These are phyloP conservation scores for Chionomys nivalis DNA, from an alignment of 2,113 vertebrate genomes.

Conservation along the genomic window DNA sequence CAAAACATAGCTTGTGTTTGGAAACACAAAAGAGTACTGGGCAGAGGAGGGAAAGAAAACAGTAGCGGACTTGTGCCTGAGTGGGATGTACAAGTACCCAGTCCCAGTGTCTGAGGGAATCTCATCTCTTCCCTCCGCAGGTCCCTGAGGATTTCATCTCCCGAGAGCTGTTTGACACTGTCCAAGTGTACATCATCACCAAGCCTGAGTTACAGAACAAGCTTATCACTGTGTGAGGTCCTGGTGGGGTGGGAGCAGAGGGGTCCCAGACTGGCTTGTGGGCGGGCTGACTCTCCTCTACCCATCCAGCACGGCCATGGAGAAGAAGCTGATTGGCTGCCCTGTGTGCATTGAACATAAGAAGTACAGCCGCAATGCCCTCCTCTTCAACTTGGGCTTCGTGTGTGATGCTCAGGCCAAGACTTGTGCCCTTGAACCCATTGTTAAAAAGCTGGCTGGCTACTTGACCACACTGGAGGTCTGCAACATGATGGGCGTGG, in stretches of 20 bases:
- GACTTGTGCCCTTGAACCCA: conserved; percentile 96
- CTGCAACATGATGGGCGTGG: conserved; percentile 53
- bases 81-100: background rate
- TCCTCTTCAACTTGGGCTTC: conserved; percentile 97
- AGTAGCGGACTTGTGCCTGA: background rate
- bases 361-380: conserved; percentile 97
- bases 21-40: background rate
- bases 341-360: conserved; percentile 99
- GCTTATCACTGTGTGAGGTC: conserved; percentile 97
- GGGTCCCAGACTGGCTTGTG: accelerated
- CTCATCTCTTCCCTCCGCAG: conserved; percentile 81
- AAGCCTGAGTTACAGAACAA: conserved; percentile 99
- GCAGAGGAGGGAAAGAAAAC: background rate
- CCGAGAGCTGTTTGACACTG: conserved; percentile 97
- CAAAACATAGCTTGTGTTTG: background rate
- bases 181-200: conserved; percentile 99
- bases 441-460: conserved; percentile 98
- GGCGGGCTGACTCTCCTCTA: conserved; percentile 35
- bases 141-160: conserved; percentile 99
- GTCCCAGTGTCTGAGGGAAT: background rate
- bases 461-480: conserved; percentile 99
- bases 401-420: conserved; percentile 96
- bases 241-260: background rate
- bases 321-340: conserved; percentile 98
- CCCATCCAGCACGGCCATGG: conserved; percentile 94